Evolutionary conservation across 2,113 vertebrate species (phyloP).

Genomic region (Cisticola juncidis): DNA sequence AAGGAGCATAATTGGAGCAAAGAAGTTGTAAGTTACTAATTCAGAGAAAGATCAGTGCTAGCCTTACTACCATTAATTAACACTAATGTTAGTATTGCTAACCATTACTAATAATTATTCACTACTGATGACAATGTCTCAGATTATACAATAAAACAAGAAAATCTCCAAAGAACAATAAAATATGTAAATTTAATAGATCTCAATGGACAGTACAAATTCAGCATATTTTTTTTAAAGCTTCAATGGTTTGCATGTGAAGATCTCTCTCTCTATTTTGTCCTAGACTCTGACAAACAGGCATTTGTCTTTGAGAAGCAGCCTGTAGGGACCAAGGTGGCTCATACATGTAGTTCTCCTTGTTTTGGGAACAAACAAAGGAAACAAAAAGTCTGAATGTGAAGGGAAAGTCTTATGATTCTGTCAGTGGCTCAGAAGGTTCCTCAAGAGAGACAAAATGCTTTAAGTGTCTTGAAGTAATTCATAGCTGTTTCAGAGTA

Average conservation of each 20-base stretch:
- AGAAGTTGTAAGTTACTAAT: background rate
- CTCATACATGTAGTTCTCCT: background rate
- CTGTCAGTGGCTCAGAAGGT: background rate
- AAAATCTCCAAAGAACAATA: background rate
- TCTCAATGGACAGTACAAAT: background rate
- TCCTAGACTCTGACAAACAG: background rate
- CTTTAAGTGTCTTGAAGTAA: background rate
- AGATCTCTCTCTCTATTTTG: background rate
- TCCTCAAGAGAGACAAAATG: background rate
- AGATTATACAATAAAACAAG: background rate
- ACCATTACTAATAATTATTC: background rate
- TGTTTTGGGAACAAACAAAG: background rate
- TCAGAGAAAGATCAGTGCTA: background rate
- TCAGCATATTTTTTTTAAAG: background rate
- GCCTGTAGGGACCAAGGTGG: background rate
- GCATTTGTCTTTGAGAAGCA: background rate
- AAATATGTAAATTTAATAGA: background rate
- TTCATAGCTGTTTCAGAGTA: background rate
- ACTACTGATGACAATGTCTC: background rate
- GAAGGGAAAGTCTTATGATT: background rate
- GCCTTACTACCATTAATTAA: background rate
- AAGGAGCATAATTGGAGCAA: conserved; percentile 63
- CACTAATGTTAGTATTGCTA: background rate
- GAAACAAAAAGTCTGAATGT: background rate
- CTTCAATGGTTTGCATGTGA: background rate